Evolutionary conservation across 2,797 vertebrate species (phyloP), one percentile per base, ranked within the genome.

Genomic region (Enteromius argenteus): DNA sequence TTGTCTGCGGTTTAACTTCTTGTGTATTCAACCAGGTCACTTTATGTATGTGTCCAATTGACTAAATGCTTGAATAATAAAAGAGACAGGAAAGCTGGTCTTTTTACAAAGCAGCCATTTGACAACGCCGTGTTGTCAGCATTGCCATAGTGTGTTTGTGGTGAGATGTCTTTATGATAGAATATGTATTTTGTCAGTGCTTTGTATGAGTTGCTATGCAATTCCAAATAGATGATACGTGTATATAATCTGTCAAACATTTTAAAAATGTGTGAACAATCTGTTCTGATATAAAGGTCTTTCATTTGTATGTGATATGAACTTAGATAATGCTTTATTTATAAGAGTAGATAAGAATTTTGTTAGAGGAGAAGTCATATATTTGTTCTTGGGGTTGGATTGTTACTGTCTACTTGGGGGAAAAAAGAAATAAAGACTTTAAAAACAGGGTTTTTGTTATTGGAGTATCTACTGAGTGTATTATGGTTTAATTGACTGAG

Each of bases 161-260:
- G 42, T 79, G 80, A 66, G 58, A 74, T 27, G 69, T 74, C 60
- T 27, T 74, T 78, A 78, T 66, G 73, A 69, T 86, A 75, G 81
- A 87, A 83, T 81, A 72, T 83, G 72, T 86, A 85, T 88, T 83
- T 86, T 85, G 81, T 89, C 51, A 72, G 78, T 87, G 88, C 88
- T 91, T 86, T 79, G 85, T 90, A 85, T 84, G 90, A 90, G 90
- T 92, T 92, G 91, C 91, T 90, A 89, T 90, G 91, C 91, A 92
- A 92, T 91, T 90, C 90, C 87, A 72, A 66, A 44, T 90, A 88
- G 87, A 84, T 62, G 53, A 79, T 86, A 53, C 83, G 56, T 89
- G 85, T 89, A 86, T 72, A 86, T 87, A 88, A 72, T 87, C 68
- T 80, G 79, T 79, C 67, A 84, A 83, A 83, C 85, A 89, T 89